Evolutionary conservation across 2,113 vertebrate species (phyloP).

Genomic region (Oncorhynchus nerka): DNA sequence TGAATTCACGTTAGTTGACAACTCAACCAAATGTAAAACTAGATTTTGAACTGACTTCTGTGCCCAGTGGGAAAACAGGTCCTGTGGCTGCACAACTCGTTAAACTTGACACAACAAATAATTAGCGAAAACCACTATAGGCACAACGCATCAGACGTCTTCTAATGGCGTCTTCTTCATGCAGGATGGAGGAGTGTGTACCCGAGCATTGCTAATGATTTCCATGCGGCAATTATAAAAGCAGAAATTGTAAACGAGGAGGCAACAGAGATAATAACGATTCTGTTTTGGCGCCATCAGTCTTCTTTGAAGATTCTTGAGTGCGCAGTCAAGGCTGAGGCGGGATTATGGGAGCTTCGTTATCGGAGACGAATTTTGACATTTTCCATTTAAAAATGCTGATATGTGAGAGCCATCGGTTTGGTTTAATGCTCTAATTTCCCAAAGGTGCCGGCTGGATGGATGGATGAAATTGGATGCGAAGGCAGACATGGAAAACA

Average conservation of each 20-base stretch:
- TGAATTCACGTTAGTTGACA: too few species aligned
- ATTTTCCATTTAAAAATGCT: conserved; percentile 16
- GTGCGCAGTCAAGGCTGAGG: conserved; percentile 8
- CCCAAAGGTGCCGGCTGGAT: conserved; percentile 30
- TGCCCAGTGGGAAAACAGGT: not conserved
- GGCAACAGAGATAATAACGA: not conserved
- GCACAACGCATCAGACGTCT: not conserved
- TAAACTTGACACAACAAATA: conserved; percentile 2
- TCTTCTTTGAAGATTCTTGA: conserved; percentile 10
- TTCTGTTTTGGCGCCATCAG: conserved; percentile 6
- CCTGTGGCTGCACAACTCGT: not conserved
- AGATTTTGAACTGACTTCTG: too few species aligned
- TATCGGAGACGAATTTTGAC: not conserved
- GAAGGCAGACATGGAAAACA: conserved; percentile 27
- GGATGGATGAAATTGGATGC: conserved; percentile 26
- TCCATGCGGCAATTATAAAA: conserved; percentile 4
- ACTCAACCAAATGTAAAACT: too few species aligned
- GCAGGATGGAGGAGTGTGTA: not conserved
- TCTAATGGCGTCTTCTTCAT: not conserved
- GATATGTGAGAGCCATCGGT: conserved; percentile 9
- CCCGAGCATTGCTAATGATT: conserved; percentile 3
- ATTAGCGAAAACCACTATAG: not conserved
- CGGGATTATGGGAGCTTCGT: conserved; percentile 25
- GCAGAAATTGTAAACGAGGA: conserved; percentile 8
- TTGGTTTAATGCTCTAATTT: conserved; percentile 39